phyloP scores from a whole-genome alignment of 2,113 vertebrate genomes.

The Variabilichromis moorii region DNA sequence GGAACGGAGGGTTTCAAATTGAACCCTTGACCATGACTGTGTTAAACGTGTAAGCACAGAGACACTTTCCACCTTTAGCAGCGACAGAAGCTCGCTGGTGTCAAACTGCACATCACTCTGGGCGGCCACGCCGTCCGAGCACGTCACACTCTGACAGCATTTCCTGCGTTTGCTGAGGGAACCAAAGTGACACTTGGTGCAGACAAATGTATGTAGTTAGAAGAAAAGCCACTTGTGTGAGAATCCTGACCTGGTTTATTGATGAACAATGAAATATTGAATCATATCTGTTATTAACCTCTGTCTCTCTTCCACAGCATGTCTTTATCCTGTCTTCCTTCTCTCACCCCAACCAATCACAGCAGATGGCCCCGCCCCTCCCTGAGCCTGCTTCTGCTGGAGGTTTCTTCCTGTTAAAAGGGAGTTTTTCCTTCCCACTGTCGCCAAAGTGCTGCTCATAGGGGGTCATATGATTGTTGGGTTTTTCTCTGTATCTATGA shows the following conservation, averaged over 20 bases:
- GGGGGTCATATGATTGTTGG: no score
- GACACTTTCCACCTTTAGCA: not conserved
- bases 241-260: not conserved
- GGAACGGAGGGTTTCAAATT: not conserved
- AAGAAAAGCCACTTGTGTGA: not conserved
- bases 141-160: not conserved
- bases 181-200: not conserved
- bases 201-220: not conserved
- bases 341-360: no score
- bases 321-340: no score
- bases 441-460: no score
- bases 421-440: no score
- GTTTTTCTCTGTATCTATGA: no score
- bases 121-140: not conserved
- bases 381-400: no score
- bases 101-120: not conserved
- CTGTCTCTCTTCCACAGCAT: no score
- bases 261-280: not conserved
- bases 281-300: no score
- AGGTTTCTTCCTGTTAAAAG: no score
- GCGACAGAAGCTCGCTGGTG: not conserved
- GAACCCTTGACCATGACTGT: not conserved
- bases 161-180: not conserved
- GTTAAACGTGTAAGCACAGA: not conserved
- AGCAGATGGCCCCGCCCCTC: no score